Conservation (phyloP, 2,888 invertebrate species). For the Drosophila atroscutellata region DNA sequence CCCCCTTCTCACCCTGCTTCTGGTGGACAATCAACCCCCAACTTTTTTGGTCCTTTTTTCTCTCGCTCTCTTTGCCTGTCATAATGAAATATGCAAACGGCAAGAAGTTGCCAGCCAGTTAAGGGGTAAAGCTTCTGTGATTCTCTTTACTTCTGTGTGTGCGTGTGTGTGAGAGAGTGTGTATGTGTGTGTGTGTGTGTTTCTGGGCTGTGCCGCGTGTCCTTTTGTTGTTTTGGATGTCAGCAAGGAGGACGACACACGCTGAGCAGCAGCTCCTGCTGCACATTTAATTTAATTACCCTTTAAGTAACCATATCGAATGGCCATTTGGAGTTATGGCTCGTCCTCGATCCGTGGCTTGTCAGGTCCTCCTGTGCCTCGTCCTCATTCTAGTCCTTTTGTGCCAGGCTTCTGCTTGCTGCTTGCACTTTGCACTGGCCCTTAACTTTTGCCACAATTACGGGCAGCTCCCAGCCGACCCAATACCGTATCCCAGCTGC, state of each 20-base stretch:
- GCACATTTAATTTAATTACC: constrained; percentile 83
- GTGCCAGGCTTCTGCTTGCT: constrained; percentile 21
- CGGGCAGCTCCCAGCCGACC: constrained; percentile 19
- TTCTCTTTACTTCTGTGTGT: constrained; percentile 4
- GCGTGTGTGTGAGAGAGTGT: neutral
- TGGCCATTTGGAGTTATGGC: constrained; percentile 71
- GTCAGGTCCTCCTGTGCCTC: constrained; percentile 3
- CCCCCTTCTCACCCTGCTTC: constrained; percentile 3
- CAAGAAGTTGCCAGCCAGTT: constrained; percentile 44
- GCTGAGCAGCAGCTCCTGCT: constrained; percentile 45
- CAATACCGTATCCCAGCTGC: constrained; percentile 24
- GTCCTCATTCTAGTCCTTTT: constrained; percentile 15
- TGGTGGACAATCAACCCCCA: constrained; percentile 14
- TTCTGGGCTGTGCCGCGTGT: constrained; percentile 50
- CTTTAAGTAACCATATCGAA: constrained; percentile 84
- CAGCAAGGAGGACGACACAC: constrained; percentile 60
- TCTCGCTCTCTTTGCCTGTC: constrained; percentile 41
- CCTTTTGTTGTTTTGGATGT: constrained; percentile 65
- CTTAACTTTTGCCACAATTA: constrained; percentile 66
- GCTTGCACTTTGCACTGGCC: constrained; percentile 50
- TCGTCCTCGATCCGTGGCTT: constrained; percentile 17
- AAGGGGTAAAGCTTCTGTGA: constrained; percentile 4
- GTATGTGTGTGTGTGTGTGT: neutral
- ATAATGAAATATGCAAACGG: constrained; percentile 77
- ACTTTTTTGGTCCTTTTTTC: neutral